Percentiles rank a stretch among this genome's conserved stretches.
Conservation (phyloP, 2,888 invertebrate genomes). For the Melinaea menophilus region DNA sequence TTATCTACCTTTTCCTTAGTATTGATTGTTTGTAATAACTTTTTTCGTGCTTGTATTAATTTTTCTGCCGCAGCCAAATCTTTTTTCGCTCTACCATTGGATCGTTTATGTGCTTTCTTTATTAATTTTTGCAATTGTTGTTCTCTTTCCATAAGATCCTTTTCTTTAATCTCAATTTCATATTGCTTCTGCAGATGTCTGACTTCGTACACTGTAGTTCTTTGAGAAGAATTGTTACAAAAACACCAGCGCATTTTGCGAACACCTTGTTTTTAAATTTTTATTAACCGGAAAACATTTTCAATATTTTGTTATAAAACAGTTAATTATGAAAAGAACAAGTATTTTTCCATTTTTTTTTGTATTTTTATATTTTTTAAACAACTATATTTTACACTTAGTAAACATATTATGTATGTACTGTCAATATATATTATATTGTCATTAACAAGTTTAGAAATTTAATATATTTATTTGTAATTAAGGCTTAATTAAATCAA, state of each 20-base stretch:
- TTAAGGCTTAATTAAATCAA: too few relatives aligned
- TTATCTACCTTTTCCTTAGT: conserved; percentile 31
- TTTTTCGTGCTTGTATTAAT: conserved; percentile 40
- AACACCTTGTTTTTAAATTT: background rate
- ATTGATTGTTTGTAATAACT: conserved; percentile 33
- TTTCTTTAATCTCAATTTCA: conserved; percentile 20
- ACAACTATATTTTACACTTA: background rate
- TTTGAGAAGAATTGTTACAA: conserved; percentile 9
- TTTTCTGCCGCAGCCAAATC: conserved; percentile 40
- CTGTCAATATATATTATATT: too few relatives aligned
- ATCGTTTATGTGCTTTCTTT: conserved; percentile 28
- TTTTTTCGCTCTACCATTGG: conserved; percentile 31
- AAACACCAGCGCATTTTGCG: conserved; percentile 19
- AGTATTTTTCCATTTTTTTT: conserved; percentile 36
- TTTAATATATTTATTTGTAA: too few relatives aligned
- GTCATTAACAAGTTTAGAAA: too few relatives aligned
- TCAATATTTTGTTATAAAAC: too few relatives aligned
- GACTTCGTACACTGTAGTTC: background rate
- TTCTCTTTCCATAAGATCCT: conserved; percentile 33
- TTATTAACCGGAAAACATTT: too few relatives aligned
- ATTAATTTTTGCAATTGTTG: conserved; percentile 35
- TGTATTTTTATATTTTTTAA: conserved; percentile 1
- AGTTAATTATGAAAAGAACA: conserved; percentile 9
- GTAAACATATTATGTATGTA: too few relatives aligned
- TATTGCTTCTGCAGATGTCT: conserved; percentile 22